A percentile compares a stretch with the other conserved stretches of the same genome.
phyloP scores from a whole-genome alignment of 2,113 vertebrate species.

The Myiopsitta monachus region DNA sequence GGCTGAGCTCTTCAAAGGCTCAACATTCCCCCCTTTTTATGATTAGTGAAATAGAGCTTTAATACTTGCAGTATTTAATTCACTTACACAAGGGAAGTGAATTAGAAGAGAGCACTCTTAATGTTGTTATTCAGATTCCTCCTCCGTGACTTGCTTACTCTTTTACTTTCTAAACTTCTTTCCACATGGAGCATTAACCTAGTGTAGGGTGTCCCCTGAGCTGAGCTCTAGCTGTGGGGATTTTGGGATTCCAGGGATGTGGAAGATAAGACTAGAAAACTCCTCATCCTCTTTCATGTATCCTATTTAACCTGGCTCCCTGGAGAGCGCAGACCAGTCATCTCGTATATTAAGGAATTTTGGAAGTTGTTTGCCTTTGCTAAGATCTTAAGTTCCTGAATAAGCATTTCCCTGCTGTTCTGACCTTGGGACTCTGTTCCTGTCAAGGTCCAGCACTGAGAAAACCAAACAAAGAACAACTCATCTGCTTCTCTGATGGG shows the following conservation, averaged over 20 bases:
- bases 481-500: neutral
- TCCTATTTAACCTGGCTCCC: neutral
- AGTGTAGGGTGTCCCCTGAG: neutral
- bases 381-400: neutral
- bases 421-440: neutral
- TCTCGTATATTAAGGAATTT: neutral
- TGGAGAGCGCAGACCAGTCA: neutral
- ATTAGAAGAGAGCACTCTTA: neutral
- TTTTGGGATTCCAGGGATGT: neutral
- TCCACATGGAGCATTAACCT: neutral
- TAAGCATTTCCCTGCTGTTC: neutral
- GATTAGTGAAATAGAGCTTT: neutral
- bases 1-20: neutral
- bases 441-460: accelerated
- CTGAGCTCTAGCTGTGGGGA: neutral
- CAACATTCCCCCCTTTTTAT: neutral
- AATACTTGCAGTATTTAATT: accelerated
- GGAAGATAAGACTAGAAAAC: neutral
- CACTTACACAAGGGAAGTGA: neutral
- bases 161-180: neutral
- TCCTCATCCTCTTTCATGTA: neutral
- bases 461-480: neutral
- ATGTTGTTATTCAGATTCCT: neutral
- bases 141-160: neutral
- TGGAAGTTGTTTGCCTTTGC: neutral